Evolutionary conservation across 2,797 vertebrate species (phyloP).

Genomic region (Ispidina picta): DNA sequence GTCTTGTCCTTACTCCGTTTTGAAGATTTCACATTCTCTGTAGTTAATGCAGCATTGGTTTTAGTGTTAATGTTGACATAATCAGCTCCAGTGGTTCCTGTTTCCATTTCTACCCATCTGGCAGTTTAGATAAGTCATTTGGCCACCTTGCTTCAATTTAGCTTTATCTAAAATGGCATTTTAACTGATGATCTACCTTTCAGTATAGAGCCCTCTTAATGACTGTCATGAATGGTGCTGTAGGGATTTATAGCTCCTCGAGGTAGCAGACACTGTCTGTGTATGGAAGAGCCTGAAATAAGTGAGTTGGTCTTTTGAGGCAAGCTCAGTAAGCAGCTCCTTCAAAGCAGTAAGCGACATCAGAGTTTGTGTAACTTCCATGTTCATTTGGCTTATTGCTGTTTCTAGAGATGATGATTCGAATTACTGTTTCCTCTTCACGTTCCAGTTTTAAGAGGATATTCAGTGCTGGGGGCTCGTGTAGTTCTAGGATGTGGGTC

Average conservation of each 20-base stretch:
- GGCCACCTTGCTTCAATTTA: neutral
- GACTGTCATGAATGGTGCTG: neutral
- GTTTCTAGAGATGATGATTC: neutral
- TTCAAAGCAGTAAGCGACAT: neutral
- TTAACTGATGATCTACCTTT: neutral
- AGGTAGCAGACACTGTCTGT: neutral
- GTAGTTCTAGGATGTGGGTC: neutral
- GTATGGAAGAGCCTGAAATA: neutral
- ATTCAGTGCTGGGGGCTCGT: neutral
- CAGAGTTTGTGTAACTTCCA: neutral
- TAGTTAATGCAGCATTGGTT: neutral
- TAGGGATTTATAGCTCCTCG: neutral
- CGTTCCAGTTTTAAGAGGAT: neutral
- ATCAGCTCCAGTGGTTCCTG: neutral
- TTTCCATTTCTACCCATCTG: neutral
- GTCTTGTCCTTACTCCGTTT: neutral
- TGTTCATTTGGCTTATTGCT: neutral
- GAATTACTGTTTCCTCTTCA: neutral
- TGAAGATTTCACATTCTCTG: neutral
- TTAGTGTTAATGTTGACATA: neutral
- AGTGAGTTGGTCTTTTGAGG: neutral
- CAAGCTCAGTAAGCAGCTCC: neutral
- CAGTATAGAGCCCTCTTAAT: neutral
- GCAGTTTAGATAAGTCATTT: neutral
- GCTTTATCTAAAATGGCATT: neutral